These are phyloP conservation scores for Musca vetustissima DNA, from an alignment of 1,140 invertebrate genomes.

Conservation along the genomic window DNA sequence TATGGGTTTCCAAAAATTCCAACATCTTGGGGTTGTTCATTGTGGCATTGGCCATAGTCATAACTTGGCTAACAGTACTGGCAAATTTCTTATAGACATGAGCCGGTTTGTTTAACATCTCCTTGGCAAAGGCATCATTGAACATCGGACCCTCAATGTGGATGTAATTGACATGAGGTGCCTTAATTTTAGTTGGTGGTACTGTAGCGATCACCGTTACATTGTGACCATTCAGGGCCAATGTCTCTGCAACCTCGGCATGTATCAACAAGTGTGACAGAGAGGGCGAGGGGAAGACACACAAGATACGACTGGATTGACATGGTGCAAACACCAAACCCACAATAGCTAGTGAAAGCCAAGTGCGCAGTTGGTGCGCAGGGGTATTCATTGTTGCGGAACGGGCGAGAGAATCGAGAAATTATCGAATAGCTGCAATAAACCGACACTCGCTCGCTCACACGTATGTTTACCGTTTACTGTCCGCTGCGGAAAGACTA, in stretches of 20 bases:
- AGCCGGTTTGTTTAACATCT: neutral
- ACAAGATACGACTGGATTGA: slow-evolving; percentile 31
- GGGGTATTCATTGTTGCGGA: too few species aligned
- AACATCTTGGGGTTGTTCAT: too few species aligned
- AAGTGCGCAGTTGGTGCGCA: too few species aligned
- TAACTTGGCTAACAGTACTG: slow-evolving; percentile 24
- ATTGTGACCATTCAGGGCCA: slow-evolving; percentile 37
- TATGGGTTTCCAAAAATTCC: too few species aligned
- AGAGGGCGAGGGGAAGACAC: slow-evolving; percentile 34
- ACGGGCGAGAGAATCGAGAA: too few species aligned
- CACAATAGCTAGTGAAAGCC: too few species aligned
- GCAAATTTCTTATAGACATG: slow-evolving; percentile 5
- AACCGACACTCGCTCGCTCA: too few species aligned
- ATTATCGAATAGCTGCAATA: too few species aligned
- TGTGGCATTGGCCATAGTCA: slow-evolving; percentile 31
- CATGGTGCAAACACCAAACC: too few species aligned
- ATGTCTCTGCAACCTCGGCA: slow-evolving; percentile 29
- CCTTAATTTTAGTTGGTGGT: slow-evolving; percentile 3
- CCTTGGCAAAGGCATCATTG: neutral
- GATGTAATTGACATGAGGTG: slow-evolving; percentile 19
- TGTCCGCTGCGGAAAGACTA: too few species aligned
- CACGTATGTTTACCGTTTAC: too few species aligned
- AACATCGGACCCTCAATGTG: slow-evolving; percentile 4
- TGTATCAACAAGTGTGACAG: slow-evolving; percentile 38
- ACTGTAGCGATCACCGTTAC: slow-evolving; percentile 35